phyloP scores from a whole-genome alignment of 2,888 invertebrate species.

The Diaphora mendica region DNA sequence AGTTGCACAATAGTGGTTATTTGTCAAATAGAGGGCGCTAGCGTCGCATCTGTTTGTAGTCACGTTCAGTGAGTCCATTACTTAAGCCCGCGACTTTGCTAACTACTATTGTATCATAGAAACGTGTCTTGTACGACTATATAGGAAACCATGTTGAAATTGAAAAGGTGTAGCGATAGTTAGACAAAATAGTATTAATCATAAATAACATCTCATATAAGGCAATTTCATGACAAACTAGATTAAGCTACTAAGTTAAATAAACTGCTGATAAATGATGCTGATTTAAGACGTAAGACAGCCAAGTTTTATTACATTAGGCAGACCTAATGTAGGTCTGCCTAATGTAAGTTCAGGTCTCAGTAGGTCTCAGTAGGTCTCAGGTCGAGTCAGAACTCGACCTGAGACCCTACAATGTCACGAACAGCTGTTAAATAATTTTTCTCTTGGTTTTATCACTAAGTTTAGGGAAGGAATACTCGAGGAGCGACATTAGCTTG shows the following conservation, averaged over 20 bases:
- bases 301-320: too few relatives aligned
- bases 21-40: background rate
- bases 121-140: background rate
- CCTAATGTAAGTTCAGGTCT: too few relatives aligned
- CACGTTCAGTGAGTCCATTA: constrained; percentile 8
- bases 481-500: too few relatives aligned
- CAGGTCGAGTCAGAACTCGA: too few relatives aligned
- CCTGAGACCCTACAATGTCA: too few relatives aligned
- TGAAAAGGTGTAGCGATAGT: background rate
- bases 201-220: background rate
- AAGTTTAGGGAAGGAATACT: too few relatives aligned
- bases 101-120: background rate
- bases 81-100: constrained; percentile 1
- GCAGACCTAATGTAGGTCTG: too few relatives aligned
- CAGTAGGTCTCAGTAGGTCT: too few relatives aligned
- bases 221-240: background rate
- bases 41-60: background rate
- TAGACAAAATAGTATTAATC: background rate
- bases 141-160: background rate
- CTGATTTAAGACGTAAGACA: too few relatives aligned
- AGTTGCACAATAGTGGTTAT: background rate
- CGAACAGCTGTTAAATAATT: too few relatives aligned
- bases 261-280: background rate
- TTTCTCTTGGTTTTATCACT: too few relatives aligned
- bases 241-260: background rate